Evolutionary conservation across 1,140 invertebrate genomes (phyloP), one percentile per base, ranked within the genome.

Genomic region (Dryas iulia): DNA sequence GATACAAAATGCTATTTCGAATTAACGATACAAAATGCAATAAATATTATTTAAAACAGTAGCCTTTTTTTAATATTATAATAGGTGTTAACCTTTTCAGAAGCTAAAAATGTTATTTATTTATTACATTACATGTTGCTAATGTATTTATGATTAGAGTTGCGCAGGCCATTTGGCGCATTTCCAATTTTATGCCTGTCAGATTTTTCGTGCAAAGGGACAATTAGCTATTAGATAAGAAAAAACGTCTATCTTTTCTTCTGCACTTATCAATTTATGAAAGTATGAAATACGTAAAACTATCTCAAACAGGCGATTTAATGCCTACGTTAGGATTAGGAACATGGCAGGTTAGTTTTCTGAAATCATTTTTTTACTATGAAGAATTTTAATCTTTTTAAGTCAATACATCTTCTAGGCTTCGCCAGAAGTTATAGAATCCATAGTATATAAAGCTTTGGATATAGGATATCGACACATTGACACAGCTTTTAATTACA

Each of bases 401-500:
- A 61, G 10, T 3, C 11, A 0, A 23, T 35, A 10, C 10, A 7
- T 25, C 24, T 89, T 90, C 59, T 70, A 94, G 95, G 94, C 95
- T 52, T 94, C 94, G 62, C 92, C 95, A 60, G 94, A 95, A 78
- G 95, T 96, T 84, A 93, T 97, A 66, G 95, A 96, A 85, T 78
- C 79, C 14, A 95, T 94, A 25, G 91, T 97, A 0, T 93, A 94
- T 54, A 88, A 89, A 60, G 96, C 94, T 2, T 77, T 94, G 63
- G 93, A 94, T 72, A 90, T 93, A 61, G 94, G 96, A 10, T 97
- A 96, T 77, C 93, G 95, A 26, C 96, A 96, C 73, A 96, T 97
- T 63, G 96, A 97, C 81, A 96, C 96, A 12, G 96, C 96, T 28
- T 95, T 95, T 71, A 94, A 95, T 83, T 97, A 97, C 79, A 93